These are phyloP conservation scores for Psophia crepitans DNA, from an alignment of 2,113 vertebrate species.

Conservation along the genomic window DNA sequence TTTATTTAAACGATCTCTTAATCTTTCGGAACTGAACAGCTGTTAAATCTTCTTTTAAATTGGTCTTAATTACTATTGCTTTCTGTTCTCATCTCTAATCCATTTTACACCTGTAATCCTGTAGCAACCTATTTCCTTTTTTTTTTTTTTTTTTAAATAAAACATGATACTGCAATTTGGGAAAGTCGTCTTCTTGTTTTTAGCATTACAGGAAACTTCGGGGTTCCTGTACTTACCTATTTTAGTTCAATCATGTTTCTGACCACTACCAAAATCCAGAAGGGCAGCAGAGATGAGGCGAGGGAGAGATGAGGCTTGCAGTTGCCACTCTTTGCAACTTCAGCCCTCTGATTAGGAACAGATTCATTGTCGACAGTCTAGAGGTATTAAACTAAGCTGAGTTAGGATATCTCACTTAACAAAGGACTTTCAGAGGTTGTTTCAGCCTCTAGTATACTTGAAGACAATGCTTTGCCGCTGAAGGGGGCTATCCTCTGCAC, in stretches of 20 bases:
- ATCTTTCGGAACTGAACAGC: background rate
- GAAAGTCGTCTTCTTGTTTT: background rate
- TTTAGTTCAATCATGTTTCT: background rate
- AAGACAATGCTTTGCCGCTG: background rate
- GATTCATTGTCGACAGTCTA: background rate
- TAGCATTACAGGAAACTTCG: background rate
- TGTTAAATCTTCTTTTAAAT: background rate
- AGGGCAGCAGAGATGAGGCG: background rate
- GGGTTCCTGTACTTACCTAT: background rate
- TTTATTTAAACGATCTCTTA: background rate
- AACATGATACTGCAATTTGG: background rate
- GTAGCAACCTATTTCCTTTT: background rate
- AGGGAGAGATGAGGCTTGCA: background rate
- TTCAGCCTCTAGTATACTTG: background rate
- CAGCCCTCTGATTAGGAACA: background rate
- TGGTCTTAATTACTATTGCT: background rate
- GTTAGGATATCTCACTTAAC: background rate
- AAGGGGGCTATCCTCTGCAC: background rate
- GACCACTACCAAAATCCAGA: background rate
- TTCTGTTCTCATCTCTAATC: background rate
- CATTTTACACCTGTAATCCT: background rate
- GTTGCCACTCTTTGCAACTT: background rate
- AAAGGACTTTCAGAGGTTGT: background rate
- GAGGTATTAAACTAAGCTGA: background rate
- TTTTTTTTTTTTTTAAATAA: background rate